Evolutionary conservation across 2,113 vertebrate genomes (phyloP), one percentile per base, ranked within the genome.

Genomic region (Irena cyanogastra): DNA sequence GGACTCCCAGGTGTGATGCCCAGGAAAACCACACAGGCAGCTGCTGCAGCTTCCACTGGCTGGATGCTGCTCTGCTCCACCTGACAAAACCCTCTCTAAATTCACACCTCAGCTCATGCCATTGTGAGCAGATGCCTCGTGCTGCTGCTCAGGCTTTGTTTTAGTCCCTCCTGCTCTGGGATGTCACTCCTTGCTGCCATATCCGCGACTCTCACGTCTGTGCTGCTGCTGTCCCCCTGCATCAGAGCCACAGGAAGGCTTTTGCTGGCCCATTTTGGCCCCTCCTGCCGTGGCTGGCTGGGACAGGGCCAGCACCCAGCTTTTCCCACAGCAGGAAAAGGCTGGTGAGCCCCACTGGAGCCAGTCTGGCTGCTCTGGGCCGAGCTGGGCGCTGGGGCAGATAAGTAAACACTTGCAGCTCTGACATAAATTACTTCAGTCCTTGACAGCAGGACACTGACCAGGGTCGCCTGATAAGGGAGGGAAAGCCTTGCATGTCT

Each of bases 361-460:
- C 97, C 98, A 98, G 98, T 95, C 98, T 98, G 98, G 97, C 98
- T 98, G 98, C 98, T 97, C 95, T 84, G 2, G 88, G 95, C 97
- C 45, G 90, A 97, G 97, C 95, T 95, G 97, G 95, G 96, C 71
- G 93, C 97, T 98, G 96, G 92, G 97, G 97, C 97, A 98, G 98
- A 99, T 99, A 99, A 99, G 98, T 98, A 97, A 97, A 98, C 98
- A 98, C 98, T 98, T 97, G 98, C 98, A 97, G 97, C 98, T 77
- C 94, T 97, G 98, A 98, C 98, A 98, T 99, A 98, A 98, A 99
- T 99, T 98, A 99, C 98, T 98, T 95, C 94, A 97, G 98, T 98
- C 98, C 98, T 98, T 98, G 98, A 98, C 98, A 98, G 98, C 96
- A 97, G 98, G 98, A 99, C 98, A 98, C 97, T 99, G 98, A 98